A percentile compares a stretch with the other conserved stretches of the same genome.
Conservation (phyloP, 2,113 vertebrate species). For the Oncorhynchus keta region DNA sequence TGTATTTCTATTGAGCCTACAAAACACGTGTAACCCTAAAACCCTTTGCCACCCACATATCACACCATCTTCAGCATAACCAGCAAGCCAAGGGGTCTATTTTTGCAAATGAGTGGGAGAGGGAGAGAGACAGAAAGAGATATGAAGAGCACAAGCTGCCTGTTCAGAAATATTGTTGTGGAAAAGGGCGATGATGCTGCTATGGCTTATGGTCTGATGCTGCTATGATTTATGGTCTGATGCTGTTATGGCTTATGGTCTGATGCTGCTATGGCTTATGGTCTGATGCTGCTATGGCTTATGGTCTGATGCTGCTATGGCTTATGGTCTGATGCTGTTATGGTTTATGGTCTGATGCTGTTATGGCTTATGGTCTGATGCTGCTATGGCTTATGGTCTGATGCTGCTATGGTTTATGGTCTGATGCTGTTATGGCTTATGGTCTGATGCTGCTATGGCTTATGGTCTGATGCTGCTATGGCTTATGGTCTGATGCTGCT, state of each 20-base stretch:
- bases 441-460: too few relatives aligned
- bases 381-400: too few relatives aligned
- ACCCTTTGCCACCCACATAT: neutral
- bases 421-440: neutral
- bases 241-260: too few relatives aligned
- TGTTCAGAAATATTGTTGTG: neutral
- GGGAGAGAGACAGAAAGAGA: conserved; percentile 25
- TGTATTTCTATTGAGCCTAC: conserved; percentile 23
- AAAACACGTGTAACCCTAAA: conserved; percentile 22
- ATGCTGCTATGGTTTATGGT: too few relatives aligned
- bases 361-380: neutral
- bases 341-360: too few relatives aligned
- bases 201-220: neutral
- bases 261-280: too few relatives aligned
- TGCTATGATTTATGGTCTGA: too few relatives aligned
- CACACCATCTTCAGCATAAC: conserved; percentile 29
- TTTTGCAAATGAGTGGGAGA: conserved; percentile 58
- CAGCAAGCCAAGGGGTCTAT: conserved; percentile 52
- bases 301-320: too few relatives aligned
- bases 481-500: too few relatives aligned
- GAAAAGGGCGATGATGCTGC: neutral
- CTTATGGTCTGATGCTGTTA: too few relatives aligned
- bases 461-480: too few relatives aligned
- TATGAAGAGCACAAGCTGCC: neutral
- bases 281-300: too few relatives aligned